Evolutionary conservation across 2,113 vertebrate genomes (phyloP).

Genomic region (Xiphorhynchus elegans): DNA sequence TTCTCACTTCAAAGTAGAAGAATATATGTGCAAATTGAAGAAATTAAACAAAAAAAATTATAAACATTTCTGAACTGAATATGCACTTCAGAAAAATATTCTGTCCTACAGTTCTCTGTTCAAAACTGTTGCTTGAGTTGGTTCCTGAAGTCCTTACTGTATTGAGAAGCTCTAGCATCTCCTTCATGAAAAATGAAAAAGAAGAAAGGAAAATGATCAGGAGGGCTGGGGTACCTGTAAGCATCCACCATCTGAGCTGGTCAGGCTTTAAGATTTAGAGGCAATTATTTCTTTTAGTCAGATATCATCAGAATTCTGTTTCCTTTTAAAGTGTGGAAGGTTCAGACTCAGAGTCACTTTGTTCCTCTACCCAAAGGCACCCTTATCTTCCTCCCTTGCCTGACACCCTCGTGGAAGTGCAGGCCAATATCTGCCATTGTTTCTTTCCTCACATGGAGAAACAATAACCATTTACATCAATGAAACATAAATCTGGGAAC

Average conservation of each 20-base stretch:
- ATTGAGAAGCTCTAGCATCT: slow-evolving; percentile 39
- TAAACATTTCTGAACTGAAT: neutral
- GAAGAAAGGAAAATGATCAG: slow-evolving; percentile 40
- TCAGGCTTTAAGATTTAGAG: slow-evolving; percentile 63
- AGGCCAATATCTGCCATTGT: neutral
- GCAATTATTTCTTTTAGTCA: slow-evolving; percentile 53
- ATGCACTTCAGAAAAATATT: neutral
- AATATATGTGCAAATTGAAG: neutral
- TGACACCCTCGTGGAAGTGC: neutral
- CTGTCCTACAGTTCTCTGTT: neutral
- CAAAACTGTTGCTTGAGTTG: slow-evolving; percentile 32
- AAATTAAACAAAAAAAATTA: slow-evolving; percentile 11
- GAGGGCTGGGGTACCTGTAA: slow-evolving; percentile 27
- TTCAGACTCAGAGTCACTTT: neutral
- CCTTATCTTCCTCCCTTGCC: neutral
- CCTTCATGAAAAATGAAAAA: slow-evolving; percentile 3
- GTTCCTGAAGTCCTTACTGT: slow-evolving; percentile 37
- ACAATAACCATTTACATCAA: neutral
- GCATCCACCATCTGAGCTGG: slow-evolving; percentile 37
- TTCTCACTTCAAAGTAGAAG: slow-evolving; percentile 12
- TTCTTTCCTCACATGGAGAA: neutral
- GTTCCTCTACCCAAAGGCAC: slow-evolving; percentile 15
- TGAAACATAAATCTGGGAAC: slow-evolving; percentile 25
- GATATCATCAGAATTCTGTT: slow-evolving; percentile 57
- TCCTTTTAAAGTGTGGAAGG: slow-evolving; percentile 34